Evolutionary conservation across 2,113 vertebrate genomes (phyloP).

Genomic region (Phaethon lepturus): DNA sequence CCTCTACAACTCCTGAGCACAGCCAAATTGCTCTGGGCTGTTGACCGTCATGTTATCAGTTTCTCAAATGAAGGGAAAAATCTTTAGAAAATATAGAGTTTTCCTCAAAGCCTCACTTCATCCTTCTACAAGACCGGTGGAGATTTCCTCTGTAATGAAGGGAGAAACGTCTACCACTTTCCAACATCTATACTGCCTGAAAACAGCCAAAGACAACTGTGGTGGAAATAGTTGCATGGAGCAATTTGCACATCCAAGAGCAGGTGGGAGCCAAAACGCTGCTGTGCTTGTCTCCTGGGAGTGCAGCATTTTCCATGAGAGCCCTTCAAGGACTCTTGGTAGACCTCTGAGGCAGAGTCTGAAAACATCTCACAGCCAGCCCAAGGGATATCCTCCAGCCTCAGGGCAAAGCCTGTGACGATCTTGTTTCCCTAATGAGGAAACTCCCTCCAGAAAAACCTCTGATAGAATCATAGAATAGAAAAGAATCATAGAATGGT

Average conservation of each 20-base stretch:
- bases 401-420: accelerated
- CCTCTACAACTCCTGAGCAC: accelerated
- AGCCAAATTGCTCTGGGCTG: background rate
- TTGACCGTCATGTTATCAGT: background rate
- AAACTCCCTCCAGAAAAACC: background rate
- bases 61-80: background rate
- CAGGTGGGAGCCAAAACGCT: accelerated
- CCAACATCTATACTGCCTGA: background rate
- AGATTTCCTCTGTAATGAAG: background rate
- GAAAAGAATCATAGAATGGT: too few relatives aligned
- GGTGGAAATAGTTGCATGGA: background rate
- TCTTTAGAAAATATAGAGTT: background rate
- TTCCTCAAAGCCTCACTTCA: background rate
- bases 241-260: background rate
- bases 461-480: background rate
- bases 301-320: background rate
- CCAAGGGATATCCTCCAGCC: background rate
- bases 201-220: background rate
- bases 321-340: background rate
- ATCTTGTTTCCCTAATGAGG: background rate
- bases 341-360: background rate
- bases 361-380: background rate
- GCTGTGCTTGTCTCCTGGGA: background rate
- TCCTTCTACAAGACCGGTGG: background rate
- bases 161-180: background rate